phyloP scores from a whole-genome alignment of 2,113 vertebrate species.

The Burhinus oedicnemus region DNA sequence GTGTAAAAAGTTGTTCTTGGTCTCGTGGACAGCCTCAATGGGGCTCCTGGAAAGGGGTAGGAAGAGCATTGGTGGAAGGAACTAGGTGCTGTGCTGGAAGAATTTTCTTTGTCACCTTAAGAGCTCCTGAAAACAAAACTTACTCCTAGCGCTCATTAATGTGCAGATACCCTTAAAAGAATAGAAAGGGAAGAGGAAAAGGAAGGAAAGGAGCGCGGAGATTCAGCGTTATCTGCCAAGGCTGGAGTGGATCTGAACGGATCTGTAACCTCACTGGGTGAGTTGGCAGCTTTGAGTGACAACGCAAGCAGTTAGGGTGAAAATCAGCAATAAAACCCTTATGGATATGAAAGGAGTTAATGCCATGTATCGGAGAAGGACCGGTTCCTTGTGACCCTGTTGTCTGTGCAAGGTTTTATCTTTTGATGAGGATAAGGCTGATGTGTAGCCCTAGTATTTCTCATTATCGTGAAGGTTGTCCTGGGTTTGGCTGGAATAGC shows the following conservation, averaged over 20 bases:
- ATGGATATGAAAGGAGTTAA: accelerated
- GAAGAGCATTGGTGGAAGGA: neutral
- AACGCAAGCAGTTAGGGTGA: neutral
- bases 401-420: neutral
- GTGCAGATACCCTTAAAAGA: neutral
- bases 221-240: neutral
- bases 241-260: neutral
- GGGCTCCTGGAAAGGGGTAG: neutral
- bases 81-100: neutral
- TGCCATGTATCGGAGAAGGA: neutral
- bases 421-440: neutral
- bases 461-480: neutral
- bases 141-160: neutral
- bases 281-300: neutral
- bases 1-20: neutral
- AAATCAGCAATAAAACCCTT: neutral
- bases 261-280: neutral
- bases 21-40: accelerated
- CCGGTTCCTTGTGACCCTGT: neutral
- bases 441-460: neutral
- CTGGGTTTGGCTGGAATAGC: neutral
- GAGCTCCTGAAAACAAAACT: neutral
- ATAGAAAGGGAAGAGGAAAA: neutral
- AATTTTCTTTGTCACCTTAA: neutral
- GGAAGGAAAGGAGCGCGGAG: neutral